Conservation (phyloP, 2,888 invertebrate genomes). For the Heliconius ismenius region DNA sequence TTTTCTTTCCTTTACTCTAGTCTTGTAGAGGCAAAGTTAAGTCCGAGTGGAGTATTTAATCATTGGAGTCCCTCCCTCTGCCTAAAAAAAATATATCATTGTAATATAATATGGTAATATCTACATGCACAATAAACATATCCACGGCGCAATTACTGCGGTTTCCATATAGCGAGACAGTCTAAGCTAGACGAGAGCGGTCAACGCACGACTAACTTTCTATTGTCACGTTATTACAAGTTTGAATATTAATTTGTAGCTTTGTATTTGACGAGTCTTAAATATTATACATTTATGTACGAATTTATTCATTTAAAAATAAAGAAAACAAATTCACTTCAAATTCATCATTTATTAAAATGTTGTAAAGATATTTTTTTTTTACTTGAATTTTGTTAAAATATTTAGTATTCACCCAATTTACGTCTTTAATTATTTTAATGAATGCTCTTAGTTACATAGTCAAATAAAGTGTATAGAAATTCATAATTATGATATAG, state of each 20-base stretch:
- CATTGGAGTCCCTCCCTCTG: background rate
- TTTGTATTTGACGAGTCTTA: background rate
- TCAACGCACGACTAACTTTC: conserved; percentile 11
- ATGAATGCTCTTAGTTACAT: background rate
- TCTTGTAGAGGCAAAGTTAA: too few species aligned
- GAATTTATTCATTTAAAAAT: background rate
- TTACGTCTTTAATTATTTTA: background rate
- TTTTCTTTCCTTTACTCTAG: too few species aligned
- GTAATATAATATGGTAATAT: background rate
- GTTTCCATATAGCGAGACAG: background rate
- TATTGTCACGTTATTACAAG: conserved; percentile 11
- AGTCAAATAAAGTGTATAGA: background rate
- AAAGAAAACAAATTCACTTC: background rate
- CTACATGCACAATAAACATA: background rate
- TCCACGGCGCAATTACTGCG: background rate
- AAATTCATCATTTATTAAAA: background rate
- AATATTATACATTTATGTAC: background rate
- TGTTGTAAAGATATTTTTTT: background rate
- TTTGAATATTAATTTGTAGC: conserved; percentile 12
- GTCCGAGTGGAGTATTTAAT: background rate
- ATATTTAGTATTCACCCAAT: background rate
- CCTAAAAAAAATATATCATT: background rate
- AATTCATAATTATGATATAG: background rate
- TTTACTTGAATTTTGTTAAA: too few species aligned
- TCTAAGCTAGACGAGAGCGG: background rate